Evolutionary conservation across 37 sponge, comb jelly and placozoan genomes (phyloP).

Genomic region (Theonella swinhoei): DNA sequence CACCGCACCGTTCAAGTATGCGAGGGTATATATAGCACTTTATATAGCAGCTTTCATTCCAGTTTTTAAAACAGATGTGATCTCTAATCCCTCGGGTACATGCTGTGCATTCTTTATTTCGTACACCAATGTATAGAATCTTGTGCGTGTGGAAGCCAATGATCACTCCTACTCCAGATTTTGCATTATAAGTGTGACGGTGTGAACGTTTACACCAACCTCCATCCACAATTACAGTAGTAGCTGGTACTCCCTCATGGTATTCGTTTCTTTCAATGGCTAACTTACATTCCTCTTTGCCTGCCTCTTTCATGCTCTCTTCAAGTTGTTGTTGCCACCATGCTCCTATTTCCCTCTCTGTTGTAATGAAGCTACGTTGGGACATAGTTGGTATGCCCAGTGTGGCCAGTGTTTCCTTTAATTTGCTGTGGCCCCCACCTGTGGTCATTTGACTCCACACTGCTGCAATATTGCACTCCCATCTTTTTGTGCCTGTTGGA

Average conservation of each 20-base stretch:
- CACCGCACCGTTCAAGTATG: too few species aligned
- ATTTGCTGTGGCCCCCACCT: too few species aligned
- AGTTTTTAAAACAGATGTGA: constrained; percentile 11
- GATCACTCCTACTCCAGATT: constrained; percentile 18
- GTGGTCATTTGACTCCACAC: constrained; percentile 39
- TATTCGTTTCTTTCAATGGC: not conserved
- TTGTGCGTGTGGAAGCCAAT: constrained; percentile 7
- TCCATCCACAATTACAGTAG: constrained; percentile 16
- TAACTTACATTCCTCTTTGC: too few species aligned
- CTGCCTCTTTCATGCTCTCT: not conserved
- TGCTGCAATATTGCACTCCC: constrained; percentile 28
- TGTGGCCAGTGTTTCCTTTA: too few species aligned
- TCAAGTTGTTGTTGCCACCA: not conserved
- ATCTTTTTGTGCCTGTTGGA: constrained; percentile 1
- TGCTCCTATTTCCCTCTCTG: constrained; percentile 12
- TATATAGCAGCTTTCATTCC: too few species aligned
- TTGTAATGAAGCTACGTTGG: not conserved
- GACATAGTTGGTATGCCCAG: constrained; percentile 30
- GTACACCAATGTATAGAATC: constrained; percentile 14
- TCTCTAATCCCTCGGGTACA: not conserved
- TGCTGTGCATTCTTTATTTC: not conserved
- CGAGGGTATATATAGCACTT: too few species aligned
- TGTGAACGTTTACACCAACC: constrained; percentile 28
- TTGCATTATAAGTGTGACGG: constrained; percentile 19
- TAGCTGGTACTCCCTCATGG: constrained; percentile 18